These are phyloP conservation scores for Stichodactyla mertensii DNA, from an alignment of 64 coral and sea anemone genomes.

Conservation along the genomic window DNA sequence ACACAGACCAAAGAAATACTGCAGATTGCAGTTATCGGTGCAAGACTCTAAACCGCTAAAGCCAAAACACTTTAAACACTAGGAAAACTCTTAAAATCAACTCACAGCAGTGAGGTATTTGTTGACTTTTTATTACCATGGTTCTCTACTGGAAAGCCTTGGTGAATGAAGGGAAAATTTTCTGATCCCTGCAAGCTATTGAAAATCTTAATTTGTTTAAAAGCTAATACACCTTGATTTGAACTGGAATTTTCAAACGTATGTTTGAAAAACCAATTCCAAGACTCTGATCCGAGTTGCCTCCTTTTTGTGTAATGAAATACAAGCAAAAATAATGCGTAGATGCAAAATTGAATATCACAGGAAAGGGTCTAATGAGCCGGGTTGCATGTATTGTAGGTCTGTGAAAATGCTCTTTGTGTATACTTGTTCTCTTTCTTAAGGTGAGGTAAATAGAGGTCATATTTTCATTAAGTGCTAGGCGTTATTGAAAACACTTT, in stretches of 20 bases:
- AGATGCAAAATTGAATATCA: background rate
- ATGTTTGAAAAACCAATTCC: background rate
- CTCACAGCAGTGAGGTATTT: background rate
- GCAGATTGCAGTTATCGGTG: background rate
- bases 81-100: background rate
- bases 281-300: background rate
- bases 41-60: slow-evolving; percentile 7
- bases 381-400: background rate
- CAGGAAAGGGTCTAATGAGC: background rate
- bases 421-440: background rate
- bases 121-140: background rate
- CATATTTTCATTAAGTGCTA: background rate
- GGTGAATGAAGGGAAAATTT: background rate
- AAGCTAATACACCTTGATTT: background rate
- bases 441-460: background rate
- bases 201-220: background rate
- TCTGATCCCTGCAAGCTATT: background rate
- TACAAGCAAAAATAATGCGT: background rate
- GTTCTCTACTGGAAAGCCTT: background rate
- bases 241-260: background rate
- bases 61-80: background rate
- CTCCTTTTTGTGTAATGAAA: background rate
- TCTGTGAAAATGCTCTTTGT: background rate
- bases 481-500: background rate
- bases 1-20: background rate